Base-by-base conservation (phyloP, 2,888 invertebrate species). In the Nudaria mundana region DNA sequence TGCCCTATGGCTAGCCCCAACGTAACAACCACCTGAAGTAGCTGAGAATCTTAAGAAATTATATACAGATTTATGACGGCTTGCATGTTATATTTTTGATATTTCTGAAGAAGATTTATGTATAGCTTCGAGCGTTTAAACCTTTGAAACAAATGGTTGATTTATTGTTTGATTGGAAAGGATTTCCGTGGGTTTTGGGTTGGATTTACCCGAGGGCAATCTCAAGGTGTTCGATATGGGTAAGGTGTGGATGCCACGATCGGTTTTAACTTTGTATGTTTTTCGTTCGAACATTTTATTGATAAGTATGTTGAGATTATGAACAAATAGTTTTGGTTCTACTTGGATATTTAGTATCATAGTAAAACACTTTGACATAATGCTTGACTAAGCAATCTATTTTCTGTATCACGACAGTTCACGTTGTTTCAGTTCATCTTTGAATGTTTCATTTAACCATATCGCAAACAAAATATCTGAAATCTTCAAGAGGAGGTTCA, bases 1-100 rank as follows among this genome's bases (percentile, higher is more conserved):
- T 49, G 53, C 72, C 81, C 76, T 49, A 30, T 47, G 71, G 81
- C 71, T 41, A 39, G 44, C 47, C 42, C 52, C 40, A 63, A 77
- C 81, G 86, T 84, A 84, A 84, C 86, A 76, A 76, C 70, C 77
- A 83, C 64, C 85, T 88, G 86, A 88, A 80, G 88, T 79, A 87
- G 88, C 88, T 57, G 73, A 73, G 66, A 71, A 78, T 71, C 62
- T 71, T 57, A 66, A 55, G 71, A 72, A 72, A 86, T 87, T 87
- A 86, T 77, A 71, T 73, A 56, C 63, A 84, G 81, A 87, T 88
- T 87, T 86, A 86, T 83, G 76, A 81, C 76, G 64, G 68, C 78
- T 66, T 81, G 76, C 74, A 64, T 56, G 66, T 68, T 75, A 73
- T 76, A 76, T 20, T 76, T 71, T 71, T 57, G 67, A 67, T 74